Evolutionary conservation across 2,888 invertebrate genomes (phyloP).

Genomic region (Drosophila melanocephala): DNA sequence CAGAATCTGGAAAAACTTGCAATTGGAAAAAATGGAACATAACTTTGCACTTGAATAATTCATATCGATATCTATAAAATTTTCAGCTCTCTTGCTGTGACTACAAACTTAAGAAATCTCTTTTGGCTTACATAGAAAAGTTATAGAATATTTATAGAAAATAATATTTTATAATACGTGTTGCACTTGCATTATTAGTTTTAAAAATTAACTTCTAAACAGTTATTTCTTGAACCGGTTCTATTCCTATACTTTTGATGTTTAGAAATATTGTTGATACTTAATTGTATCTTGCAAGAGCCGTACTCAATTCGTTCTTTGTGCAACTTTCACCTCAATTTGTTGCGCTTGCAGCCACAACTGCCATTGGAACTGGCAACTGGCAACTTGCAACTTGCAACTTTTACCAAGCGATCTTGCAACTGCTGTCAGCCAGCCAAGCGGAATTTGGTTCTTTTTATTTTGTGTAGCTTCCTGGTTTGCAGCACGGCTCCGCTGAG

Average conservation of each 20-base stretch:
- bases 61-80: slow-evolving; percentile 50
- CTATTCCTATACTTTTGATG: neutral
- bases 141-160: neutral
- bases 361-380: neutral
- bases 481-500: slow-evolving; percentile 42
- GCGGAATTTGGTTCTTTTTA: slow-evolving; percentile 21
- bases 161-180: too few relatives aligned
- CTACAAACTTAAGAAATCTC: neutral
- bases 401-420: slow-evolving; percentile 14
- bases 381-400: slow-evolving; percentile 2
- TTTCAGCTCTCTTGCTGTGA: slow-evolving; percentile 10
- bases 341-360: neutral
- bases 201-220: neutral
- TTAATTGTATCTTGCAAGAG: neutral
- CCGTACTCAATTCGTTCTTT: neutral
- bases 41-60: slow-evolving; percentile 64
- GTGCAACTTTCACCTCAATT: slow-evolving; percentile 29
- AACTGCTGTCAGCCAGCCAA: slow-evolving; percentile 23
- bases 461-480: slow-evolving; percentile 66
- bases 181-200: neutral
- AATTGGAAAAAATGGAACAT: slow-evolving; percentile 29
- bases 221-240: neutral
- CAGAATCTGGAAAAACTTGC: slow-evolving; percentile 13
- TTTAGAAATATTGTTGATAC: neutral
- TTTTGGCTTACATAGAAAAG: neutral